Conservation (phyloP, 64 coral and sea anemone species). For the Platygyra sinensis region DNA sequence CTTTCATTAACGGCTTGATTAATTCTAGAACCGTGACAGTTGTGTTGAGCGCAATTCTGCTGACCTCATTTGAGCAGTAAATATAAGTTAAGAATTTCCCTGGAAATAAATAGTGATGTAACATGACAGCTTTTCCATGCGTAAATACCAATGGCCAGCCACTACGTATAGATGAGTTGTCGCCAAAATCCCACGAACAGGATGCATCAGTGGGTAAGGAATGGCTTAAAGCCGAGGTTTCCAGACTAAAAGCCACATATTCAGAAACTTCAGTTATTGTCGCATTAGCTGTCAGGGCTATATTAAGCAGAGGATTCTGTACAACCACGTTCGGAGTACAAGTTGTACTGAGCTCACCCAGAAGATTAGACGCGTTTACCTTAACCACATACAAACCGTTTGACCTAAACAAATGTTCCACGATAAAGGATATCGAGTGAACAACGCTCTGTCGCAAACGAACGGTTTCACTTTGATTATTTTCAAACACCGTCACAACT, state of each 20-base stretch:
- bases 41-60: constrained; percentile 1
- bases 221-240: background rate
- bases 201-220: constrained; percentile 1
- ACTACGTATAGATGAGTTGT: background rate
- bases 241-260: background rate
- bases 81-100: background rate
- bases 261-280: background rate
- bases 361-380: background rate
- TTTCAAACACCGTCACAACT: background rate
- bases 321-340: constrained; percentile 4
- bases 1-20: background rate
- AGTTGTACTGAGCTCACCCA: background rate
- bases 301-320: constrained; percentile 33
- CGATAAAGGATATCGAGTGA: background rate
- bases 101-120: background rate
- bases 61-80: constrained; percentile 21
- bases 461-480: background rate
- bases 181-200: constrained; percentile 8
- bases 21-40: constrained; percentile 13
- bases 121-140: background rate
- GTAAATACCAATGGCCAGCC: constrained; percentile 1
- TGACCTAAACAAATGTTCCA: background rate
- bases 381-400: background rate
- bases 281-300: background rate
- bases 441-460: background rate